phyloP scores from a whole-genome alignment of 2,797 vertebrate genomes.

The Esox lucius region DNA sequence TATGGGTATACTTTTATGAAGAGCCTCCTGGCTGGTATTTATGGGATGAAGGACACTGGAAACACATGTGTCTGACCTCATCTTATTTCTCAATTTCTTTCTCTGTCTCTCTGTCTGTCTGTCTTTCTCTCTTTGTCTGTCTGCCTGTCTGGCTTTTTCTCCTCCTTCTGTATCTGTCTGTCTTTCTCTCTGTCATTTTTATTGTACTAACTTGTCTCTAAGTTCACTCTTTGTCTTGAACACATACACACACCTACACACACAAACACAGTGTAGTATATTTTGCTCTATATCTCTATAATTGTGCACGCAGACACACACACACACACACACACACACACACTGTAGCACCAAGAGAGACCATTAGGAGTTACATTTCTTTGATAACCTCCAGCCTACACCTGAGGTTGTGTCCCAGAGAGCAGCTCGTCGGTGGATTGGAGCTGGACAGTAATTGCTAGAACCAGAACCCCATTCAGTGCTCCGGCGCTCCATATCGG shows the following conservation, averaged over 20 bases:
- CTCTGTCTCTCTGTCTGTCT: not conserved
- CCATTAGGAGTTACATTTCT: slow-evolving; percentile 71
- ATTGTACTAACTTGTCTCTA: not conserved
- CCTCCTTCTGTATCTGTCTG: no score
- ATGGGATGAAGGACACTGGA: not conserved
- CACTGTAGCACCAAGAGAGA: slow-evolving; percentile 34
- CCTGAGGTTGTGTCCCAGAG: slow-evolving; percentile 64
- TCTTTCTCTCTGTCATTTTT: not conserved
- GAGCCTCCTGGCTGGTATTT: not conserved
- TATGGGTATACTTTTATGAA: not conserved
- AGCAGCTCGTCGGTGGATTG: slow-evolving; percentile 37
- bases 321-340: slow-evolving; percentile 23
- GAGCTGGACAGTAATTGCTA: slow-evolving; percentile 62
- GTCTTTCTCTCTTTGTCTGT: no score
- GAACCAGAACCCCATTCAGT: slow-evolving; percentile 45
- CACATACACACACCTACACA: not conserved
- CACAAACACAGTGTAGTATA: not conserved
- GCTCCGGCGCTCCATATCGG: slow-evolving; percentile 56
- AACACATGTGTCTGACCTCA: not conserved
- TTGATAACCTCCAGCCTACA: slow-evolving; percentile 70
- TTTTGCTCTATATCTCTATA: not conserved
- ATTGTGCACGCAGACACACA: not conserved
- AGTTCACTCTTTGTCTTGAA: not conserved
- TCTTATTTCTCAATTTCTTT: not conserved
- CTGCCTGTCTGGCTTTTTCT: no score